These are phyloP conservation scores for Orthonevra nobilis DNA, from an alignment of 2,888 invertebrate genomes.

Conservation along the genomic window DNA sequence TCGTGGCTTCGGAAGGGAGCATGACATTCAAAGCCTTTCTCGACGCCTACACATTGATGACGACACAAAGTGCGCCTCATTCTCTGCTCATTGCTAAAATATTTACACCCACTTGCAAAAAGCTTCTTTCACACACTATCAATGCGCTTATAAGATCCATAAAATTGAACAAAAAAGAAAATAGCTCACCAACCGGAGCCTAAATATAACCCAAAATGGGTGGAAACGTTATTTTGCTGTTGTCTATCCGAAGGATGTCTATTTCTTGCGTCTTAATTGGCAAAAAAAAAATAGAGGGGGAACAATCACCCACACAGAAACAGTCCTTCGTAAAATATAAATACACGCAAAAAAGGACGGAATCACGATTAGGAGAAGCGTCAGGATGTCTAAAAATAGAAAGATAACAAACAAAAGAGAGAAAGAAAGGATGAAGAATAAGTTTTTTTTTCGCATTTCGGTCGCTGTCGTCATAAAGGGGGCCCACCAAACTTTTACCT, in stretches of 20 bases:
- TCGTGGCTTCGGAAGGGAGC: too few species aligned
- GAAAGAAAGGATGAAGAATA: conserved; percentile 19
- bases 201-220: conserved; percentile 40
- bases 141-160: too few species aligned
- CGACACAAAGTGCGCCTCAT: too few species aligned
- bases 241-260: conserved; percentile 37
- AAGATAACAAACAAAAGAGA: conserved; percentile 23
- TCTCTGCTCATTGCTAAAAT: too few species aligned
- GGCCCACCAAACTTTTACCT: neutral
- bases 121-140: too few species aligned
- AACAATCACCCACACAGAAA: neutral
- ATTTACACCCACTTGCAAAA: too few species aligned
- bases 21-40: too few species aligned
- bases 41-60: too few species aligned
- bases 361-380: conserved; percentile 28
- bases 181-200: conserved; percentile 25
- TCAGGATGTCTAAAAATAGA: conserved; percentile 52
- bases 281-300: conserved; percentile 30
- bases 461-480: neutral
- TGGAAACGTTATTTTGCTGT: conserved; percentile 36
- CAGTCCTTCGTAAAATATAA: neutral
- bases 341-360: conserved; percentile 29
- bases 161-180: conserved; percentile 17
- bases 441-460: neutral
- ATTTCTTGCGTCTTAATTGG: conserved; percentile 20